Evolutionary conservation across 1,140 invertebrate genomes (phyloP), one percentile per base, ranked within the genome.

Genomic region (Lordiphosa mommai): DNA sequence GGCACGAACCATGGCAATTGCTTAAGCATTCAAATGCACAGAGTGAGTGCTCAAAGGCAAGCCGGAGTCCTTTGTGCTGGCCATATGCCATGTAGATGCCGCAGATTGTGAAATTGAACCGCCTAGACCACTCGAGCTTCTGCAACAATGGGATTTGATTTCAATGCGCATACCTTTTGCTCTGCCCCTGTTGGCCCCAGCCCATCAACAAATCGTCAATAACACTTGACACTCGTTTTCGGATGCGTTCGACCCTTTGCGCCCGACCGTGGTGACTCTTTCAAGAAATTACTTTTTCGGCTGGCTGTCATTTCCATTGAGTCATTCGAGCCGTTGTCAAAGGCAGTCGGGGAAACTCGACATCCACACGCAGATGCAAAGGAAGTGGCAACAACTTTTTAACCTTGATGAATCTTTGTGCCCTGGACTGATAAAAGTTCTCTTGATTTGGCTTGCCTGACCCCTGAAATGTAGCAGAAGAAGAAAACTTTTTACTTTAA

Each of bases 131-230:
- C 53, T 74, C 50, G 27, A 51, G 57, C 46, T 46, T 48, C 61
- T 53, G 61, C 65, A 80, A 73, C 55, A 36, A 57, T 44, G 44
- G 60, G 58, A 56, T 34, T 23, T 51, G 41, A 67, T 44, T 51
- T 41, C 41, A 47, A 68, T 67, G 49, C 36, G 40, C 48, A 37
- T 52, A 58, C 41, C 40, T 40, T 48, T 29, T 9, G 17, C 29
- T 12, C 27, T 12, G 4, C 23, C 17, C 34, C 16, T 1, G 9
- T 14, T n/a, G 5, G 6, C 9, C 6, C 14, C 16, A 9, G 6
- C 16, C 33, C 77, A 82, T 82, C 76, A 82, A 84, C 77, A 84
- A 82, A 84, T 82, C 77, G 77, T 82, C 77, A 77, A 82, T 82
- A 84, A 77, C 77, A 82, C 72, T 82, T 84, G 76, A 84, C 76